Evolutionary conservation across 2,888 invertebrate genomes (phyloP).

Genomic region (Caenorhabditis japonica): DNA sequence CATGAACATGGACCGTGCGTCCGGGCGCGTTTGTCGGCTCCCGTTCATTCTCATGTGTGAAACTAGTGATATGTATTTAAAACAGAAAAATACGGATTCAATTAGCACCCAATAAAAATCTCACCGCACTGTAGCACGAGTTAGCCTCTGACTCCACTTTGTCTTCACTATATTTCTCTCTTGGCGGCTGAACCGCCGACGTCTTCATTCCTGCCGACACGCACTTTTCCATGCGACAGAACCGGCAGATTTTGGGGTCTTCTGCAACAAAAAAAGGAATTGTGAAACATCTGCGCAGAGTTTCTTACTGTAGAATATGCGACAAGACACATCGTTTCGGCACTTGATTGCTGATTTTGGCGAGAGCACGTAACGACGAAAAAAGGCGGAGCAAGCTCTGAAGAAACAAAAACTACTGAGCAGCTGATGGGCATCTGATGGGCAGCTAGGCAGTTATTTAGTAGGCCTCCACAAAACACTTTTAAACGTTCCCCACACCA

Average conservation of each 20-base stretch:
- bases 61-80: no score
- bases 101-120: no score
- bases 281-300: neutral
- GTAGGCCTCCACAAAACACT: no score
- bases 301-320: conserved; percentile 32
- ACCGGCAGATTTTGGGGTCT: conserved; percentile 38
- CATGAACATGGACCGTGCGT: no score
- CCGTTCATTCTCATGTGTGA: no score
- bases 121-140: conserved; percentile 32
- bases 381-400: conserved; percentile 51
- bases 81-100: no score
- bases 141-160: conserved; percentile 19
- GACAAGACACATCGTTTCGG: conserved; percentile 20
- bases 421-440: no score
- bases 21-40: no score
- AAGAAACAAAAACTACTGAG: neutral
- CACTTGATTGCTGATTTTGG: conserved; percentile 40
- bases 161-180: conserved; percentile 42
- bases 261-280: conserved; percentile 13
- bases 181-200: conserved; percentile 38
- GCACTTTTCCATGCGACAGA: conserved; percentile 43
- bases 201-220: conserved; percentile 40
- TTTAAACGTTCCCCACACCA: no score
- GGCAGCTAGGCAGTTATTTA: no score
- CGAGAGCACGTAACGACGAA: conserved; percentile 43